Evolutionary conservation across 64 coral and sea anemone species (phyloP).

Genomic region (Porites australiensis): DNA sequence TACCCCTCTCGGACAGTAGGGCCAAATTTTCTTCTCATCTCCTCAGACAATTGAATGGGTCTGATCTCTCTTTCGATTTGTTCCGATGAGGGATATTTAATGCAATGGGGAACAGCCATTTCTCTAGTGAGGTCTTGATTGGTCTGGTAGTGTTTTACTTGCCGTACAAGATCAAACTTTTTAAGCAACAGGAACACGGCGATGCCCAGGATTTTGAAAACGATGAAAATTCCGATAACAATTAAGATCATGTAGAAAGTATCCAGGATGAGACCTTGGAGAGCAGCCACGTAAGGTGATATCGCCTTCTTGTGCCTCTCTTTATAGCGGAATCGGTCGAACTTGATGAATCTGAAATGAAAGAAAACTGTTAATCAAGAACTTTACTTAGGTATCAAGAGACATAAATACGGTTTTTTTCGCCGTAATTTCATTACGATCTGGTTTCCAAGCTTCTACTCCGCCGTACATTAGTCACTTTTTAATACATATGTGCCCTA

Average conservation of each 20-base stretch:
- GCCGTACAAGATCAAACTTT: constrained; percentile 79
- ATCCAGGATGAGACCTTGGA: constrained; percentile 55
- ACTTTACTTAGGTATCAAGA: no score
- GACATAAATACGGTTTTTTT: no score
- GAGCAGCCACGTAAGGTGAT: constrained; percentile 58
- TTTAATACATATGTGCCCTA: no score
- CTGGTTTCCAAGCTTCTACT: no score
- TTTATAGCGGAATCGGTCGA: constrained; percentile 81
- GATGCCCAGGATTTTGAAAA: constrained; percentile 53
- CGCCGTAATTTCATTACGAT: no score
- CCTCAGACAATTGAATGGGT: constrained; percentile 34
- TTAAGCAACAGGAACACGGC: constrained; percentile 52
- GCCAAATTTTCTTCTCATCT: constrained; percentile 43
- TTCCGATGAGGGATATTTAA: constrained; percentile 21
- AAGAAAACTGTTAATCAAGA: neutral
- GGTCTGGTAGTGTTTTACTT: constrained; percentile 74
- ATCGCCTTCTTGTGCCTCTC: constrained; percentile 66
- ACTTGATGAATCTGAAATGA: constrained; percentile 81
- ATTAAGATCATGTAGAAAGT: constrained; percentile 78
- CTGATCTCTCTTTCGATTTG: neutral
- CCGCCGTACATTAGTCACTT: no score
- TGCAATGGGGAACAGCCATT: constrained; percentile 22
- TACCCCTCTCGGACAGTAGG: constrained; percentile 32
- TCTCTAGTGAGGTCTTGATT: constrained; percentile 45
- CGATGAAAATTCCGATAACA: constrained; percentile 61